phyloP scores from a whole-genome alignment of 1,140 invertebrate genomes.

The Linepithema humile region DNA sequence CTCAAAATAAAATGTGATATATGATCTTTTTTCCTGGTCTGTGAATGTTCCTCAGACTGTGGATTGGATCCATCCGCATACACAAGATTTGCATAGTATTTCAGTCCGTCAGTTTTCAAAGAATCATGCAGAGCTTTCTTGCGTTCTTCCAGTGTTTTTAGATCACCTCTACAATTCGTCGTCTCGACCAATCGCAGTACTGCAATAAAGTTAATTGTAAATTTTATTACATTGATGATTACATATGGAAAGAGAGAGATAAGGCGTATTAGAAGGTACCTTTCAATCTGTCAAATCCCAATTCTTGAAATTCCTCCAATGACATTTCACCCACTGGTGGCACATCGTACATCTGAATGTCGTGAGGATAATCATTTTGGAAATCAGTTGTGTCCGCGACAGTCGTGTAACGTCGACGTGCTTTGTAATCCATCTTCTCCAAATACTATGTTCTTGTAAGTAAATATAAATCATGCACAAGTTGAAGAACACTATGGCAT shows the following conservation, averaged over 20 bases:
- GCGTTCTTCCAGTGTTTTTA: conserved; percentile 88
- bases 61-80: conserved; percentile 81
- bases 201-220: conserved; percentile 67
- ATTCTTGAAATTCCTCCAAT: conserved; percentile 94
- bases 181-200: conserved; percentile 77
- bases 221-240: background rate
- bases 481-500: background rate
- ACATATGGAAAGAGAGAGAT: background rate
- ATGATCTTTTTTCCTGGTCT: conserved; percentile 91
- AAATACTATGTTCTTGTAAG: background rate
- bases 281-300: conserved; percentile 93
- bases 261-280: conserved; percentile 77
- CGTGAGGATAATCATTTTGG: conserved; percentile 86
- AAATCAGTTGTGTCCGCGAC: background rate
- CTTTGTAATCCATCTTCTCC: conserved; percentile 57
- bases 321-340: conserved; percentile 91
- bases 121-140: conserved; percentile 88
- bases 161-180: conserved; percentile 67
- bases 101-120: conserved; percentile 89
- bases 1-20: conserved; percentile 97
- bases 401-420: conserved; percentile 4
- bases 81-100: conserved; percentile 86
- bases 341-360: conserved; percentile 92
- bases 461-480: background rate
- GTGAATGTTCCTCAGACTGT: conserved; percentile 86